Percentiles rank a stretch among this genome's conserved stretches.
These are phyloP conservation scores for Mycetomoellerius zeteki DNA, from an alignment of 1,140 invertebrate genomes.

Conservation along the genomic window DNA sequence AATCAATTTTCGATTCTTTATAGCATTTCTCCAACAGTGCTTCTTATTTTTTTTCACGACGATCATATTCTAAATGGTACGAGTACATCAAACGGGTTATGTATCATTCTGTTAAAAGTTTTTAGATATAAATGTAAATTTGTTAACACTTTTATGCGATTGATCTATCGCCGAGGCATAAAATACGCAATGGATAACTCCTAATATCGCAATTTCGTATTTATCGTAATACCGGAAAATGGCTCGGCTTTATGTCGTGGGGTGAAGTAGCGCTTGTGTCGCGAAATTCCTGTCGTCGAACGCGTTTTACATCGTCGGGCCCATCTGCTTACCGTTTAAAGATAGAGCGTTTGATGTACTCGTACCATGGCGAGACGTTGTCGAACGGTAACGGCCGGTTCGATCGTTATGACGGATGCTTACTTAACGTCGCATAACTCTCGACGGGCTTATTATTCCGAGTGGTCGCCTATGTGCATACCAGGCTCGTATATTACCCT, in stretches of 20 bases:
- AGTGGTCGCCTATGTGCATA: background rate
- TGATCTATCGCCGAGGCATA: constrained; percentile 39
- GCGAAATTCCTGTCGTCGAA: constrained; percentile 37
- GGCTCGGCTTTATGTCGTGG: constrained; percentile 33
- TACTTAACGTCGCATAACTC: constrained; percentile 64
- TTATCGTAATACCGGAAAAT: constrained; percentile 37
- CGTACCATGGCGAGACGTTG: constrained; percentile 3
- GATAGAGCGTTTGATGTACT: constrained; percentile 18
- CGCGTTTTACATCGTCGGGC: constrained; percentile 32
- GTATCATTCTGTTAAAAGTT: constrained; percentile 23
- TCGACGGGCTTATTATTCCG: constrained; percentile 30
- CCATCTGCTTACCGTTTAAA: constrained; percentile 52
- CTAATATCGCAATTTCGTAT: constrained; percentile 41
- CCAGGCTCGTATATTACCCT: background rate
- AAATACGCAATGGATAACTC: constrained; percentile 42
- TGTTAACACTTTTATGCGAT: constrained; percentile 53
- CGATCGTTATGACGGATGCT: constrained; percentile 63
- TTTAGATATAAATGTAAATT: constrained; percentile 55
- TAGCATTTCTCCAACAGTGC: background rate
- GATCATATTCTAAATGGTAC: background rate
- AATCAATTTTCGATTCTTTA: constrained; percentile 14
- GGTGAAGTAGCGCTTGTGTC: constrained; percentile 1
- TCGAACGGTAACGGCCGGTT: constrained; percentile 8
- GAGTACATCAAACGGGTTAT: constrained; percentile 31
- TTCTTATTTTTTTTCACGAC: background rate